Conservation (phyloP, 2,888 invertebrate species). For the Sinelater perroti region DNA sequence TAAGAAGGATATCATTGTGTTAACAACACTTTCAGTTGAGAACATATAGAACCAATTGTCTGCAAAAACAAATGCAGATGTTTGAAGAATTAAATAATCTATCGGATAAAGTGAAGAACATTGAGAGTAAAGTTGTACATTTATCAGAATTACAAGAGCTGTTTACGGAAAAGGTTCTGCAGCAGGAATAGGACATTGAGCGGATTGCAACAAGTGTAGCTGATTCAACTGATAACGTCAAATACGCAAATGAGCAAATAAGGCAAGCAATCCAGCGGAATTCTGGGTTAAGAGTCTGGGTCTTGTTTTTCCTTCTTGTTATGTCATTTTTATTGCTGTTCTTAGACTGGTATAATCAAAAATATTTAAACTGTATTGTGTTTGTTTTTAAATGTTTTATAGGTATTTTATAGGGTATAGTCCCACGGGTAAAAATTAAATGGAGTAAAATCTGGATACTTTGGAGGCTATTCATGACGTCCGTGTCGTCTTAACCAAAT, state of each 20-base stretch:
- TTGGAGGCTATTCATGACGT: too few relatives aligned
- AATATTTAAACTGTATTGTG: too few relatives aligned
- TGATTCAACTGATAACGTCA: slow-evolving; percentile 93
- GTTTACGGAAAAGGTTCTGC: slow-evolving; percentile 94
- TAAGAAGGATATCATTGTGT: slow-evolving; percentile 36
- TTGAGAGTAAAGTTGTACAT: slow-evolving; percentile 92
- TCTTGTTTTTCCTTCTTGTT: slow-evolving; percentile 93
- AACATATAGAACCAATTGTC: slow-evolving; percentile 75
- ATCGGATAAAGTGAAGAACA: slow-evolving; percentile 89
- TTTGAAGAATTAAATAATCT: slow-evolving; percentile 91
- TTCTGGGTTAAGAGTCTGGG: slow-evolving; percentile 93
- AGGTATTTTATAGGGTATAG: too few relatives aligned
- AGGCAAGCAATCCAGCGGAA: slow-evolving; percentile 96
- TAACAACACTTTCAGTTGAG: slow-evolving; percentile 55
- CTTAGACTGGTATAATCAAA: slow-evolving; percentile 98
- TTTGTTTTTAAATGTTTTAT: too few relatives aligned
- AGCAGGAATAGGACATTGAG: slow-evolving; percentile 94
- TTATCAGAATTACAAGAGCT: slow-evolving; percentile 95
- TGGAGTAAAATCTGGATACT: too few relatives aligned
- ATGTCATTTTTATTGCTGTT: slow-evolving; percentile 96
- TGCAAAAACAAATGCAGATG: slow-evolving; percentile 88
- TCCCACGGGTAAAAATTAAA: too few relatives aligned
- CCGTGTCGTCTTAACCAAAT: too few relatives aligned
- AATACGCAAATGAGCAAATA: slow-evolving; percentile 96
- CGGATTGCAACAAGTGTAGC: slow-evolving; percentile 88